These are phyloP conservation scores for Hemicentrotus pulcherrimus DNA, from an alignment of 35 echinoderm and acorn worm genomes.

Conservation along the genomic window DNA sequence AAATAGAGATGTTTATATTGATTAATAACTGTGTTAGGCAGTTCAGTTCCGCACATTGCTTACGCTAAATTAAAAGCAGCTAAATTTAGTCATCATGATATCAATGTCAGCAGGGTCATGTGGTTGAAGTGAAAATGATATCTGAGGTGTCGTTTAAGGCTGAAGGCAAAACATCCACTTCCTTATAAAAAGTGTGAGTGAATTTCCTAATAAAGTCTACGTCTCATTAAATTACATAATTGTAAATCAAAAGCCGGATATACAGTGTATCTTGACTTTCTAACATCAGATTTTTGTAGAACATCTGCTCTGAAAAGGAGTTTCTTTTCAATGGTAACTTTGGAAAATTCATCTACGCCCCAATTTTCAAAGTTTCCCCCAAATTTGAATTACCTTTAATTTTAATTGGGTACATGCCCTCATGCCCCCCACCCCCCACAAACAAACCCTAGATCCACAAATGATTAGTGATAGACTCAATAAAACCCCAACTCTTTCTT, in stretches of 20 bases:
- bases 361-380: too few relatives aligned
- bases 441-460: too few relatives aligned
- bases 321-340: too few relatives aligned
- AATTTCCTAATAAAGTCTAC: background rate
- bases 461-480: background rate
- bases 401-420: too few relatives aligned
- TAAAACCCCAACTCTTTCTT: background rate
- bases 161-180: background rate
- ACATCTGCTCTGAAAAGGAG: too few relatives aligned
- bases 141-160: background rate
- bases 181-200: background rate
- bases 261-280: too few relatives aligned
- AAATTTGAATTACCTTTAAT: too few relatives aligned
- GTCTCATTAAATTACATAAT: too few relatives aligned
- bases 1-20: background rate
- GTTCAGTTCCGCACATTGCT: background rate
- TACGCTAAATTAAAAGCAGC: background rate
- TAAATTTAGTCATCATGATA: conserved; percentile 1
- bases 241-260: too few relatives aligned
- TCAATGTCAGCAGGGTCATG: background rate
- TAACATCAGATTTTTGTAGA: too few relatives aligned
- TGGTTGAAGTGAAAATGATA: background rate
- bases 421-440: too few relatives aligned
- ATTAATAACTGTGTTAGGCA: background rate
- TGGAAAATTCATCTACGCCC: too few relatives aligned